phyloP scores from a whole-genome alignment of 1,140 invertebrate species.

The Campoletis sonorensis region DNA sequence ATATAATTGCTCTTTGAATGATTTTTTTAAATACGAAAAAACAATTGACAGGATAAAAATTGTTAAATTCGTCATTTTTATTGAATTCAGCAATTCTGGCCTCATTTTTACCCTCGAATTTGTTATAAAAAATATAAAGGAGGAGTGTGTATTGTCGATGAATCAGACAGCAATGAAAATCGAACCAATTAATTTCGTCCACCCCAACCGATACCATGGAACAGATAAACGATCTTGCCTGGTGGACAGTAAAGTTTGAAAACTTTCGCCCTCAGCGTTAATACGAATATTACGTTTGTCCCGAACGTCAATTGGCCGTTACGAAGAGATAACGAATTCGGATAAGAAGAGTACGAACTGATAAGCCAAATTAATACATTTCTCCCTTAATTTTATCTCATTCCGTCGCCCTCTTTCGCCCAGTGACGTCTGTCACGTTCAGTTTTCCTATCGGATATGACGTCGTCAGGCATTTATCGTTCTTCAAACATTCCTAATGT shows the following conservation, averaged over 20 bases:
- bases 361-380: slow-evolving; percentile 19
- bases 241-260: neutral
- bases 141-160: neutral
- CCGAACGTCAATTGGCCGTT: slow-evolving; percentile 35
- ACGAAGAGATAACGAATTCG: slow-evolving; percentile 34
- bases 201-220: neutral
- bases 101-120: too few species aligned
- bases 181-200: slow-evolving; percentile 5
- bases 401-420: neutral
- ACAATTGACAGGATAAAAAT: too few species aligned
- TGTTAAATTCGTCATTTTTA: too few species aligned
- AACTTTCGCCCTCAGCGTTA: slow-evolving; percentile 11
- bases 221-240: neutral
- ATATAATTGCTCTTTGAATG: too few species aligned
- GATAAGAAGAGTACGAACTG: slow-evolving; percentile 8
- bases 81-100: too few species aligned
- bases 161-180: neutral
- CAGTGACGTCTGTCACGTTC: neutral
- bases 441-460: slow-evolving; percentile 19
- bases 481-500: slow-evolving; percentile 7
- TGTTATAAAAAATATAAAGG: too few species aligned
- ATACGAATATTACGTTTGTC: slow-evolving; percentile 10
- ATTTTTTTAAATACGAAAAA: too few species aligned
- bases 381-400: neutral
- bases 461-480: slow-evolving; percentile 11